Base-by-base conservation (phyloP, 1,140 invertebrate species). In the Hypothenemus hampei region DNA sequence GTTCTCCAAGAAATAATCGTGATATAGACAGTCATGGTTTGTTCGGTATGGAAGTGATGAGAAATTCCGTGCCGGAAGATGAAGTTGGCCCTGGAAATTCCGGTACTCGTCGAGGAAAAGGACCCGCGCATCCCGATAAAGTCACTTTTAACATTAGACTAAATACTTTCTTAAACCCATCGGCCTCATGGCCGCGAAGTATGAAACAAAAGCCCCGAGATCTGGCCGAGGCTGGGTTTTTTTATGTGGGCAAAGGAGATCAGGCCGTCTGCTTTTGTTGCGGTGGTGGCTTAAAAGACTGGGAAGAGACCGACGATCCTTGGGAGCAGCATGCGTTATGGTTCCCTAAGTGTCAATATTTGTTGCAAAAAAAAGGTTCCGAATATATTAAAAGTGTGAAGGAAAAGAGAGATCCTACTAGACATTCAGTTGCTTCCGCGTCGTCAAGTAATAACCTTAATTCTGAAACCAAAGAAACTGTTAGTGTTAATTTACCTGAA, bases 261-360 rank as follows among this genome's bases (percentile, higher is more conserved):
- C 83, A 89, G 63, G 90, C 89, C 0, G 76, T 86, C 16, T 95
- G 92, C 64, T 93, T 87, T 66, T 83, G 86, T 62, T 95, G 92
- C 66, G 87, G 87, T 41, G 87, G 88, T 15, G 89, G 88, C 1
- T 73, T 94, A 1, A 89, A 89, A 66, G 86, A 90, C 64, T 95
- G 92, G 92, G 86, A 89, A 68, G 79, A 80, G 18, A 77, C 81
- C 43, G 91, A 94, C 73, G 81, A 89, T 58, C 89, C 90, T 1
- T 93, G 89, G 90, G 81, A 84, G 50, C 87, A 94, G 69, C 92
- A 95, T 68, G 89, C 89, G 0, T 77, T 81, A 22, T 93, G 89
- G 89, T 89, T 89, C 61, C 77, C 80, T 1, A 80, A 85, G 41
- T 94, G 91, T 65, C 77, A 78, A 7, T 92, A 83, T 72, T 69